phyloP scores from a whole-genome alignment of 2,797 vertebrate genomes.

The Acanthornis magna region DNA sequence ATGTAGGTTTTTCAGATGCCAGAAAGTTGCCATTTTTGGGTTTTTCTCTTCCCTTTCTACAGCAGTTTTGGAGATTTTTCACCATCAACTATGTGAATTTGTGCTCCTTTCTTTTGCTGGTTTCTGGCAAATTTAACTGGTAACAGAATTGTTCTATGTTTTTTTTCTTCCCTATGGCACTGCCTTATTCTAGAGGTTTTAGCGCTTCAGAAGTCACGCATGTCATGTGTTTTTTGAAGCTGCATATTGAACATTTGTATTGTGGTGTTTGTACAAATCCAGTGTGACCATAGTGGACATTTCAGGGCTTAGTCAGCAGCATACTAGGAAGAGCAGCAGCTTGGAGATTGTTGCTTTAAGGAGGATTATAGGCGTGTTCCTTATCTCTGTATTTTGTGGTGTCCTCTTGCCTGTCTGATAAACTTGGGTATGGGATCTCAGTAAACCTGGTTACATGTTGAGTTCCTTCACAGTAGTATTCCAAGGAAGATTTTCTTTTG shows the following conservation, averaged over 20 bases:
- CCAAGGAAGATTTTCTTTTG: background rate
- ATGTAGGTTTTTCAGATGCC: background rate
- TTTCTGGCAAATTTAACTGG: background rate
- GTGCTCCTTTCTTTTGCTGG: background rate
- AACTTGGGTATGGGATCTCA: background rate
- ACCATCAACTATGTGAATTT: background rate
- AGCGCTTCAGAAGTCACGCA: background rate
- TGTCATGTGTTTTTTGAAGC: background rate
- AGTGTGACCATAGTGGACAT: background rate
- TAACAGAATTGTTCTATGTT: background rate
- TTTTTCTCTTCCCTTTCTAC: background rate
- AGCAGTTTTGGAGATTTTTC: background rate
- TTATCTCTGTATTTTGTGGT: fast-evolving
- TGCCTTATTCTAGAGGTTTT: background rate
- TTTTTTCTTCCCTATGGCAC: background rate
- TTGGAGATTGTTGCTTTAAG: background rate
- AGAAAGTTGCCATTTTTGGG: background rate
- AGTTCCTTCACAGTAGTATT: fast-evolving
- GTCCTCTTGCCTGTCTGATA: background rate
- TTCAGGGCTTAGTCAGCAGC: background rate
- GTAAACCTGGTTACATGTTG: background rate
- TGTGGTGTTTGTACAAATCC: background rate
- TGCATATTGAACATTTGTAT: no score
- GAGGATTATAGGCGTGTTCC: background rate
- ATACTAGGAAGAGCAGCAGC: background rate